A percentile compares a stretch with the other conserved stretches of the same genome.
These are phyloP conservation scores for Agrotis clavis DNA, from an alignment of 2,888 invertebrate genomes.

Conservation along the genomic window DNA sequence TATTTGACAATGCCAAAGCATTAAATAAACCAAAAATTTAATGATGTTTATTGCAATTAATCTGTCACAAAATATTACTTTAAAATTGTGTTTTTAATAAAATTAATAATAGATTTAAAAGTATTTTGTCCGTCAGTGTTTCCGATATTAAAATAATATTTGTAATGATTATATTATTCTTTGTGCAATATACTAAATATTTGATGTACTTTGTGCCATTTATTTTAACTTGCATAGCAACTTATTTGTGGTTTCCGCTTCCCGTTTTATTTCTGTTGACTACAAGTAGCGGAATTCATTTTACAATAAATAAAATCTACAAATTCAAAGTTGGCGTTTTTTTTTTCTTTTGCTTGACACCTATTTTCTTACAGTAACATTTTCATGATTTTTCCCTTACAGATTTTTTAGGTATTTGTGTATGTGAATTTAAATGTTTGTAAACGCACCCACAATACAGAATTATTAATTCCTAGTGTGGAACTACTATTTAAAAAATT, in stretches of 20 bases:
- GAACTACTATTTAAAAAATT: too few species aligned
- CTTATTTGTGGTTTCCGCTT: conserved; percentile 76
- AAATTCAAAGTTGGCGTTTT: conserved; percentile 71
- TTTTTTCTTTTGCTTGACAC: conserved; percentile 25
- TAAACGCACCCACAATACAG: too few species aligned
- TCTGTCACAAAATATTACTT: background rate
- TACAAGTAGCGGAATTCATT: conserved; percentile 84
- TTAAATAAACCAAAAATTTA: background rate
- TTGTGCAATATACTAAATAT: conserved; percentile 65
- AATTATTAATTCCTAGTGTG: too few species aligned
- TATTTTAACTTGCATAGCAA: conserved; percentile 81
- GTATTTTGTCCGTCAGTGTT: conserved; percentile 35
- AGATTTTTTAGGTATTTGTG: too few species aligned
- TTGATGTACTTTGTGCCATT: conserved; percentile 58
- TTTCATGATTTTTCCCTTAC: background rate
- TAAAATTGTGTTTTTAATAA: conserved; percentile 27
- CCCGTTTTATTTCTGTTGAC: conserved; percentile 80
- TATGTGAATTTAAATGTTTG: too few species aligned
- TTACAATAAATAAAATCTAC: conserved; percentile 87
- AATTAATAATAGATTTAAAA: conserved; percentile 23
- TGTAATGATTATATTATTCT: conserved; percentile 38
- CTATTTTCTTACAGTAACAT: background rate
- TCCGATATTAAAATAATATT: conserved; percentile 39
- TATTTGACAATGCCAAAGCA: background rate
- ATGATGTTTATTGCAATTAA: conserved; percentile 19